Conservation (phyloP, 2,888 invertebrate genomes). For the Cyclophora albipunctata region DNA sequence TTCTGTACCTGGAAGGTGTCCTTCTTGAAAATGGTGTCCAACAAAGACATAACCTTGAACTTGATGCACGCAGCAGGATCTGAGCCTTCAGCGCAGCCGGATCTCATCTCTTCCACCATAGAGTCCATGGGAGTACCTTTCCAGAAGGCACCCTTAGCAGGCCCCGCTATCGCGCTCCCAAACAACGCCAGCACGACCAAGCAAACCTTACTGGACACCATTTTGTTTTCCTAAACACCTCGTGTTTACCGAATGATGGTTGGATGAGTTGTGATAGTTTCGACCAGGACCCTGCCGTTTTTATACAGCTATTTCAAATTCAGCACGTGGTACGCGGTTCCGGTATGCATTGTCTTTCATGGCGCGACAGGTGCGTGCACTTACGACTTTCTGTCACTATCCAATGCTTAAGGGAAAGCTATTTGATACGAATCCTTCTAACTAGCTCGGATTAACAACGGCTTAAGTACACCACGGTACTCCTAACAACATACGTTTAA, state of each 20-base stretch:
- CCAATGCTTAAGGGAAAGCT: slow-evolving; percentile 66
- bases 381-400: slow-evolving; percentile 53
- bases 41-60: slow-evolving; percentile 85
- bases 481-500: slow-evolving; percentile 41
- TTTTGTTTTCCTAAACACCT: slow-evolving; percentile 41
- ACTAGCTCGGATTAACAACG: slow-evolving; percentile 35
- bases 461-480: slow-evolving; percentile 40
- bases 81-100: slow-evolving; percentile 82
- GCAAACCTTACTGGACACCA: slow-evolving; percentile 67
- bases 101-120: slow-evolving; percentile 84
- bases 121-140: slow-evolving; percentile 82
- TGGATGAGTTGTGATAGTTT: slow-evolving; percentile 66
- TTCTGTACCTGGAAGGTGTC: slow-evolving; percentile 82
- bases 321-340: slow-evolving; percentile 63
- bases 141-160: slow-evolving; percentile 80
- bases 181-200: slow-evolving; percentile 70
- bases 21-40: slow-evolving; percentile 86
- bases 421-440: slow-evolving; percentile 67
- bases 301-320: slow-evolving; percentile 76
- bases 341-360: slow-evolving; percentile 66
- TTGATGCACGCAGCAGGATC: slow-evolving; percentile 89
- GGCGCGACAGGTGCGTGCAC: slow-evolving; percentile 37
- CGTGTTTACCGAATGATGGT: slow-evolving; percentile 61
- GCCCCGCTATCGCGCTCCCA: slow-evolving; percentile 76
- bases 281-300: slow-evolving; percentile 64